A percentile compares a stretch with the other conserved stretches of the same genome.
These are phyloP conservation scores for Hormaphis cornu DNA, from an alignment of 1,140 invertebrate genomes.

Conservation along the genomic window DNA sequence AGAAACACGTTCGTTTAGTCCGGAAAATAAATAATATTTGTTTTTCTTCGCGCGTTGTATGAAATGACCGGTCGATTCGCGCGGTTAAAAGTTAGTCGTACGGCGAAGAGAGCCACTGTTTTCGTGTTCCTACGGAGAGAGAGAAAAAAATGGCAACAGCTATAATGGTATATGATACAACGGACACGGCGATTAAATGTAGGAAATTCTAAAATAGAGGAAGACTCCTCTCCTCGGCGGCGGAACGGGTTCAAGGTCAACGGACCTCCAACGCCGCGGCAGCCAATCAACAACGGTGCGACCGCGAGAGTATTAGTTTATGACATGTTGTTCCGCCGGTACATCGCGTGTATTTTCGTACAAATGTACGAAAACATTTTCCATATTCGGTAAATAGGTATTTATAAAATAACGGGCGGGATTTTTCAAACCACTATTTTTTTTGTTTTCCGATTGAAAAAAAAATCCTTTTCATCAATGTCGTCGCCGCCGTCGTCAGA, in stretches of 20 bases:
- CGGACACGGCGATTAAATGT: slow-evolving; percentile 16
- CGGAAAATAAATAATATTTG: too few species aligned
- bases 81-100: too few species aligned
- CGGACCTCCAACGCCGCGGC: slow-evolving; percentile 26
- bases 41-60: too few species aligned
- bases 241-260: slow-evolving; percentile 31
- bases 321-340: slow-evolving; percentile 14
- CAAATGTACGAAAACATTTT: neutral
- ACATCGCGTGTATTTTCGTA: neutral
- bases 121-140: neutral
- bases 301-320: slow-evolving; percentile 28
- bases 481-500: slow-evolving; percentile 10
- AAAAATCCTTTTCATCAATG: slow-evolving; percentile 17
- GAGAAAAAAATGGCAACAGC: slow-evolving; percentile 19
- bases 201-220: slow-evolving; percentile 19
- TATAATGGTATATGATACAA: too few species aligned
- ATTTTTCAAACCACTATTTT: slow-evolving; percentile 21
- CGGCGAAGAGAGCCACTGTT: too few species aligned
- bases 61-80: too few species aligned
- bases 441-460: neutral
- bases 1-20: too few species aligned
- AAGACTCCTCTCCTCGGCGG: slow-evolving; percentile 29
- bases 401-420: slow-evolving; percentile 3
- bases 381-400: too few species aligned
- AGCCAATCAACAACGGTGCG: slow-evolving; percentile 23